phyloP scores from a whole-genome alignment of 2,888 invertebrate genomes.

The Coremacera marginata region DNA sequence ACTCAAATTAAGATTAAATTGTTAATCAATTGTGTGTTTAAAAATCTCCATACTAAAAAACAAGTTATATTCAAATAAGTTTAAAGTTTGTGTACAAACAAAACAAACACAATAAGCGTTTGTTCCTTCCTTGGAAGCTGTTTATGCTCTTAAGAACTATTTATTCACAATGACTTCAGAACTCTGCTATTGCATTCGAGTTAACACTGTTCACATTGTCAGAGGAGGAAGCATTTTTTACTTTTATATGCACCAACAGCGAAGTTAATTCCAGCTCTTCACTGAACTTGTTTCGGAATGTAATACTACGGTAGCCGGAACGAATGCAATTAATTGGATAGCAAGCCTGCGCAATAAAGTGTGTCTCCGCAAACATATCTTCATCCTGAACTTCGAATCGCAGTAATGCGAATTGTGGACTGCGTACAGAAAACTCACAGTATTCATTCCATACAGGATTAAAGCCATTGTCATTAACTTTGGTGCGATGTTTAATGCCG shows the following conservation, averaged over 20 bases:
- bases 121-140: too few relatives aligned
- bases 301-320: conserved; percentile 91
- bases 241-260: conserved; percentile 84
- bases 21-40: too few relatives aligned
- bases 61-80: too few relatives aligned
- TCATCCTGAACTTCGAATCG: conserved; percentile 94
- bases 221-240: conserved; percentile 61
- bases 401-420: conserved; percentile 86
- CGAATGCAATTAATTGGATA: conserved; percentile 86
- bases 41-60: too few relatives aligned
- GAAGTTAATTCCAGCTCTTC: conserved; percentile 94
- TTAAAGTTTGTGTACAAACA: too few relatives aligned
- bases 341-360: conserved; percentile 96
- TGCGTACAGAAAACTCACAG: conserved; percentile 84
- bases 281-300: conserved; percentile 88
- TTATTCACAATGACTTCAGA: too few relatives aligned
- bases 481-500: conserved; percentile 86
- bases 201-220: too few relatives aligned
- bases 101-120: too few relatives aligned
- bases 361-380: conserved; percentile 96
- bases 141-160: too few relatives aligned
- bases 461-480: conserved; percentile 92
- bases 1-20: too few relatives aligned
- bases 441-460: conserved; percentile 93
- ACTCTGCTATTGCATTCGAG: too few relatives aligned